A percentile compares a stretch with the other conserved stretches of the same genome.
These are phyloP conservation scores for Papilio demoleus DNA, from an alignment of 2,888 invertebrate species.

Conservation along the genomic window DNA sequence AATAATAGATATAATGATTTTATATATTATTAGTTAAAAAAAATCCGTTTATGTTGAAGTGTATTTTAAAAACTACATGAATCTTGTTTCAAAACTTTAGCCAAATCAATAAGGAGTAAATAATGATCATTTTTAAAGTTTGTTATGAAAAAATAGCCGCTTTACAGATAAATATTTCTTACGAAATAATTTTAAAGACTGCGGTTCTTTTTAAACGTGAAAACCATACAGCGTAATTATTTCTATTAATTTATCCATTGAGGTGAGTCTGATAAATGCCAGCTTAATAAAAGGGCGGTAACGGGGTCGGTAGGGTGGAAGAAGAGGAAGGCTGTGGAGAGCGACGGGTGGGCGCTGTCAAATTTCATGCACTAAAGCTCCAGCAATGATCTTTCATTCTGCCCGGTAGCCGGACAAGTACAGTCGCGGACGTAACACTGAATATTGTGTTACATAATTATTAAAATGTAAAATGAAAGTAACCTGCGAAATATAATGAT, in stretches of 20 bases:
- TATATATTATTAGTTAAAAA: no score
- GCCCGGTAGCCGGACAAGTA: conserved; percentile 59
- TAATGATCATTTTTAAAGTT: no score
- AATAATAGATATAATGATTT: conserved; percentile 48
- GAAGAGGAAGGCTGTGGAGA: conserved; percentile 44
- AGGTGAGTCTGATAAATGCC: conserved; percentile 65
- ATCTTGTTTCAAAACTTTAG: no score
- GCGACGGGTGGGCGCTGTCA: conserved; percentile 58
- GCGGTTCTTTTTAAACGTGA: conserved; percentile 59
- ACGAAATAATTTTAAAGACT: conserved; percentile 48
- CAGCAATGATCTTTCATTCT: conserved; percentile 61
- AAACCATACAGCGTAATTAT: conserved; percentile 57
- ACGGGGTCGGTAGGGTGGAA: conserved; percentile 44
- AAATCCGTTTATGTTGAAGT: no score
- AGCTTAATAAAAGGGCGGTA: conserved; percentile 59
- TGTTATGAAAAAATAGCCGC: no score
- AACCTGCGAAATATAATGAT: not conserved
- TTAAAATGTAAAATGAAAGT: no score
- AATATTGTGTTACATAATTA: not conserved
- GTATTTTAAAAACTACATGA: no score
- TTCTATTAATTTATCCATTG: conserved; percentile 63
- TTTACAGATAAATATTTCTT: not conserved
- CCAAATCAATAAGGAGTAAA: no score
- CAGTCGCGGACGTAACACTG: conserved; percentile 45
- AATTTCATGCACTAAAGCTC: conserved; percentile 74